A percentile compares a stretch with the other conserved stretches of the same genome.
These are phyloP conservation scores for Drosophila ercepeae DNA, from an alignment of 1,140 invertebrate species.

Conservation along the genomic window DNA sequence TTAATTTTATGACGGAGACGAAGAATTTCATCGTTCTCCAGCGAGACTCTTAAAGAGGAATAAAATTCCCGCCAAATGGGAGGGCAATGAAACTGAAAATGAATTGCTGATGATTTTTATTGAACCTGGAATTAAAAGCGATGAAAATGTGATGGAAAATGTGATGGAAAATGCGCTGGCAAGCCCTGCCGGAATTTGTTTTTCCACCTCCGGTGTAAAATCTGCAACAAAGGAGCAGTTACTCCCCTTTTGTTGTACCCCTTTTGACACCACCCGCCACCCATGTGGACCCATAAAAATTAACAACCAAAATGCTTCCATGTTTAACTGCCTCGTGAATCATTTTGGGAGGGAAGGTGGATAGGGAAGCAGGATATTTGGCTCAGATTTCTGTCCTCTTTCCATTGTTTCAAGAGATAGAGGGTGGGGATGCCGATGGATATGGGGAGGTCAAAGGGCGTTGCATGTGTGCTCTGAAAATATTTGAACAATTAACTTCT, in stretches of 20 bases:
- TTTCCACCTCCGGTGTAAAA: slow-evolving; percentile 1
- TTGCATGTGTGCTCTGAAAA: slow-evolving; percentile 52
- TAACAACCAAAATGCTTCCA: slow-evolving; percentile 30
- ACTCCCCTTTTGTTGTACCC: neutral
- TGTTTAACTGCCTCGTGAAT: slow-evolving; percentile 48
- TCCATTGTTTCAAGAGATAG: slow-evolving; percentile 2
- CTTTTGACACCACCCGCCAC: no score
- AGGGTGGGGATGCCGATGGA: neutral
- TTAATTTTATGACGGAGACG: slow-evolving; percentile 42
- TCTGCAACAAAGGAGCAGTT: slow-evolving; percentile 27
- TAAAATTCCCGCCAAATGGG: slow-evolving; percentile 23
- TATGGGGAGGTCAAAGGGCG: slow-evolving; percentile 19
- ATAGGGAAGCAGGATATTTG: neutral
- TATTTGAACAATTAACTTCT: slow-evolving; percentile 65
- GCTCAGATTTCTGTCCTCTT: slow-evolving; percentile 9
- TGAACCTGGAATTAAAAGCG: slow-evolving; percentile 26
- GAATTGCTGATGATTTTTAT: slow-evolving; percentile 45
- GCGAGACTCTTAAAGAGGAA: slow-evolving; percentile 30
- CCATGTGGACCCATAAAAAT: slow-evolving; percentile 15
- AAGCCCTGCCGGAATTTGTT: slow-evolving; percentile 7
- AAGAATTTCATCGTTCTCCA: slow-evolving; percentile 26
- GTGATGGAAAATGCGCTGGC: no score
- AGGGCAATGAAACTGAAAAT: slow-evolving; percentile 34
- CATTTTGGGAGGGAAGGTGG: slow-evolving; percentile 3
- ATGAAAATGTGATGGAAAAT: slow-evolving; percentile 27